These are phyloP conservation scores for Pollenia griseotomentosa DNA, from an alignment of 2,888 invertebrate species.

Conservation along the genomic window DNA sequence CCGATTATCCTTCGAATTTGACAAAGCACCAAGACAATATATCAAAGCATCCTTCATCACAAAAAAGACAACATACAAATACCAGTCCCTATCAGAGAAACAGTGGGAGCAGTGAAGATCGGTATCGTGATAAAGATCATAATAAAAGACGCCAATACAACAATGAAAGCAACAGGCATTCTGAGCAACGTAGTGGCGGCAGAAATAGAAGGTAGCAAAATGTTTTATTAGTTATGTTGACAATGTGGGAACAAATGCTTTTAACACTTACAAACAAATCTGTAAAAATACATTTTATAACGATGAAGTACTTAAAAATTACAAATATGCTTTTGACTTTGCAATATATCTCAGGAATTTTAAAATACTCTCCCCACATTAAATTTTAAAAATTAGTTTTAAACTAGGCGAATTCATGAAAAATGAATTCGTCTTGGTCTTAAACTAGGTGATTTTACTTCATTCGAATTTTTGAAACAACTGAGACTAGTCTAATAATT, in stretches of 20 bases:
- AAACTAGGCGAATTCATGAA: too few relatives aligned
- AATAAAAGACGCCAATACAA: conserved; percentile 64
- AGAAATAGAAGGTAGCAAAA: conserved; percentile 64
- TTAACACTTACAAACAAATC: conserved; percentile 5
- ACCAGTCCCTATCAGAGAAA: conserved; percentile 73
- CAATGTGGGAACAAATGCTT: neutral
- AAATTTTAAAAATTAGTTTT: conserved; percentile 19
- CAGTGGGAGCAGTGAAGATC: conserved; percentile 34
- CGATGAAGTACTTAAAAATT: neutral
- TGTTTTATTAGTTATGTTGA: neutral
- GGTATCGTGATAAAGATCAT: conserved; percentile 35
- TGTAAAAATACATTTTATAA: conserved; percentile 18
- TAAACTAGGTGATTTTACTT: neutral
- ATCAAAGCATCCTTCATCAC: conserved; percentile 72
- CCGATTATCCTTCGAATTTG: conserved; percentile 48
- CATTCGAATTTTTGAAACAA: neutral
- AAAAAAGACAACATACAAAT: conserved; percentile 71
- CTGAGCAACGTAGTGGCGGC: conserved; percentile 73
- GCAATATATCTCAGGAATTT: conserved; percentile 36
- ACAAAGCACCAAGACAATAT: conserved; percentile 61
- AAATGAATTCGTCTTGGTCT: too few relatives aligned
- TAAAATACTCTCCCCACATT: neutral
- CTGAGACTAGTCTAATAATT: neutral
- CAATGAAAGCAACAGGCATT: conserved; percentile 77
- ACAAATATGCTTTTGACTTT: conserved; percentile 3